These are phyloP conservation scores for Hypsopygia costalis DNA, from an alignment of 2,888 invertebrate species.

Conservation along the genomic window DNA sequence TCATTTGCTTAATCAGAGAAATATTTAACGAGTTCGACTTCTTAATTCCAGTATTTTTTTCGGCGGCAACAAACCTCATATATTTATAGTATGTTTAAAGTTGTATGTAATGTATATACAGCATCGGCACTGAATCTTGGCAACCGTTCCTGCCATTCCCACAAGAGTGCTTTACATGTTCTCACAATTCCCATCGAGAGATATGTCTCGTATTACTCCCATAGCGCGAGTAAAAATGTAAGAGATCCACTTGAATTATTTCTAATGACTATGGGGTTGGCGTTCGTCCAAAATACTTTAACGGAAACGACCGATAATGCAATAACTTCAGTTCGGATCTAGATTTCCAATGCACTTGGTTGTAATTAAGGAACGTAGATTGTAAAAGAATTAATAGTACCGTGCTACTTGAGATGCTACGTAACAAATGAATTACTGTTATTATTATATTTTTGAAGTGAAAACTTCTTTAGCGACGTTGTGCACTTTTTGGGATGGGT, in stretches of 20 bases:
- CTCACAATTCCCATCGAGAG: neutral
- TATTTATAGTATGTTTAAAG: no score
- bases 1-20: no score
- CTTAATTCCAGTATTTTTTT: no score
- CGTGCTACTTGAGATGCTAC: no score
- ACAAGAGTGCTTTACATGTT: neutral
- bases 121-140: neutral
- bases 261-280: neutral
- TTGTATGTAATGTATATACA: no score
- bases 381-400: no score
- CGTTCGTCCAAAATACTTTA: neutral
- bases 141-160: neutral
- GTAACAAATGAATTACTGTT: no score
- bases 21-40: no score
- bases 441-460: no score
- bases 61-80: no score
- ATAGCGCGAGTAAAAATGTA: neutral
- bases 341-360: neutral
- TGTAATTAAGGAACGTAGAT: neutral
- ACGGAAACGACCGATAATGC: neutral
- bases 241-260: neutral
- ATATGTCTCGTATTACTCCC: neutral
- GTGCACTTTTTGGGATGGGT: no score
- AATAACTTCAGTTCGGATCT: neutral
- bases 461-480: no score